Conservation (phyloP, 2,888 invertebrate genomes). For the Cancer borealis region DNA sequence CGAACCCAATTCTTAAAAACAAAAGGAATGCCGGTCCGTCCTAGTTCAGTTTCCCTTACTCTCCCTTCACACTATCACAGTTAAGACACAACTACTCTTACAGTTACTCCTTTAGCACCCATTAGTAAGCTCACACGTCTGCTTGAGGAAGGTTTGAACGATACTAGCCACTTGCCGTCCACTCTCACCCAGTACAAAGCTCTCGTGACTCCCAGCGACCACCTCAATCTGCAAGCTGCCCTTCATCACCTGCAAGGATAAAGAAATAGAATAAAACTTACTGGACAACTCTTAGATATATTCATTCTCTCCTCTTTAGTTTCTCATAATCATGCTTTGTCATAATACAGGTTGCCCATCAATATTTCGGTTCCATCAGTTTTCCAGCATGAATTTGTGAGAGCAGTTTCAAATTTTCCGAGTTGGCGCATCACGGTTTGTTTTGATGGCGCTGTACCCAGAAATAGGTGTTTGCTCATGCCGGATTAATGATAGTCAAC, state of each 20-base stretch:
- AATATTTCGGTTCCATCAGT: no score
- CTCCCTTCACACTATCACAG: slow-evolving; percentile 51
- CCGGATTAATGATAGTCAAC: background rate
- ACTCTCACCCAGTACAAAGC: slow-evolving; percentile 62
- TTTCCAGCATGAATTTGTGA: no score
- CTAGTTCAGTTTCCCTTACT: background rate
- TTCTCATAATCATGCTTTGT: background rate
- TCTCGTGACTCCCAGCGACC: slow-evolving; percentile 71
- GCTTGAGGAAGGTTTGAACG: slow-evolving; percentile 55
- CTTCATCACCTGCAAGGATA: slow-evolving; percentile 59
- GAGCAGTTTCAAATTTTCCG: no score
- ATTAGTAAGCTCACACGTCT: background rate
- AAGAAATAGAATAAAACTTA: background rate
- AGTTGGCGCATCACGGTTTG: no score
- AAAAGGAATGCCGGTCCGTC: background rate
- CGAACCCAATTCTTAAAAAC: background rate
- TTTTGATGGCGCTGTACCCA: no score
- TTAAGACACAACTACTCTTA: background rate
- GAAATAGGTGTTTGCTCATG: background rate
- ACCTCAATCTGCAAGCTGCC: slow-evolving; percentile 67
- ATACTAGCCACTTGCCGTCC: slow-evolving; percentile 60
- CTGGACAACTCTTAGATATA: no score
- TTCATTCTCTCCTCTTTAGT: background rate
- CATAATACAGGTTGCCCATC: no score
- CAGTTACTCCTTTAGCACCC: background rate